Percentiles rank a stretch among this genome's conserved stretches.
These are phyloP conservation scores for Zaprionus ghesquierei DNA, from an alignment of 1,140 invertebrate genomes.

Conservation along the genomic window DNA sequence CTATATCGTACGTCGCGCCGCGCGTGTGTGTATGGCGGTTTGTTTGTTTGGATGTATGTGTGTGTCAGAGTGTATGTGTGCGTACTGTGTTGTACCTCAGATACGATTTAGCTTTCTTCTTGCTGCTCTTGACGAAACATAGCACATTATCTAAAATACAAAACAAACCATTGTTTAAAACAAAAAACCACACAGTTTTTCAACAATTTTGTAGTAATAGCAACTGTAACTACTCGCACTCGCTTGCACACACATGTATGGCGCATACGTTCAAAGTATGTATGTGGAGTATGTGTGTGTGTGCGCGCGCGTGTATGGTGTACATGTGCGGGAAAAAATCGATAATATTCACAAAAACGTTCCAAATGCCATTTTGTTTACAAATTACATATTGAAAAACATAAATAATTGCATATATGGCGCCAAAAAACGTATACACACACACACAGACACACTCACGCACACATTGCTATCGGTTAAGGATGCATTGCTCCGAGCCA, in stretches of 20 bases:
- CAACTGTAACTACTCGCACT: slow-evolving; percentile 20
- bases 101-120: slow-evolving; percentile 16
- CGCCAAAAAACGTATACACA: slow-evolving; percentile 40
- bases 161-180: slow-evolving; percentile 38
- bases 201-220: slow-evolving; percentile 2
- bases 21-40: background rate
- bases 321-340: slow-evolving; percentile 47
- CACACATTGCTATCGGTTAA: slow-evolving; percentile 22
- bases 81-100: slow-evolving; percentile 22
- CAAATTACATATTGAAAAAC: slow-evolving; percentile 39
- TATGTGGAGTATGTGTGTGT: background rate
- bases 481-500: slow-evolving; percentile 37
- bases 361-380: slow-evolving; percentile 45
- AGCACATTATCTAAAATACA: slow-evolving; percentile 52
- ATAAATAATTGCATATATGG: slow-evolving; percentile 39
- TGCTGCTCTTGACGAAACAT: slow-evolving; percentile 19
- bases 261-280: slow-evolving; percentile 11
- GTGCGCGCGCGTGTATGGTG: slow-evolving; percentile 6
- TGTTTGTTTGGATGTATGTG: background rate
- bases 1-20: slow-evolving; percentile 19
- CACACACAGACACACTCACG: slow-evolving; percentile 20
- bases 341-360: slow-evolving; percentile 44
- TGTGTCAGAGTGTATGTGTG: slow-evolving; percentile 21
- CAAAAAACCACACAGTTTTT: slow-evolving; percentile 6
- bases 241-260: slow-evolving; percentile 25